phyloP scores from a whole-genome alignment of 2,888 invertebrate genomes.

The Torymus aiolomorphi region DNA sequence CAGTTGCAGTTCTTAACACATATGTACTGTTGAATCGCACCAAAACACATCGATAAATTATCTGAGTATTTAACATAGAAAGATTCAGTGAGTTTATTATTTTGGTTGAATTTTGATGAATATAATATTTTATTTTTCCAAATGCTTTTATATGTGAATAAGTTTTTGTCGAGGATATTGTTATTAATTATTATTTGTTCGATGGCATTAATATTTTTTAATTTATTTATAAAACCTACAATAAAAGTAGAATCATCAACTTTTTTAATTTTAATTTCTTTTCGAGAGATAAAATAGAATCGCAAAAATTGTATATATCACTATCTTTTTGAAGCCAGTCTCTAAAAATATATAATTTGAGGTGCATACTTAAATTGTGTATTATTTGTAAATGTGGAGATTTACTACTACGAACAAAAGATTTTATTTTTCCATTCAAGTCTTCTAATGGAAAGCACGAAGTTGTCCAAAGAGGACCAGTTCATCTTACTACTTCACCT shows the following conservation, averaged over 20 bases:
- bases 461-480: too few relatives aligned
- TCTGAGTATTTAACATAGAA: conserved; percentile 4
- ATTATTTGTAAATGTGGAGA: too few relatives aligned
- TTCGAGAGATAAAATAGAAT: not conserved
- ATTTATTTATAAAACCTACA: not conserved
- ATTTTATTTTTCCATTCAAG: too few relatives aligned
- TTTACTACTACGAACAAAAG: too few relatives aligned
- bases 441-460: too few relatives aligned
- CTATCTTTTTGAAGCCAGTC: too few relatives aligned
- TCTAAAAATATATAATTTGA: too few relatives aligned
- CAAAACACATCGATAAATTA: not conserved
- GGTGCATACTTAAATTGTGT: too few relatives aligned
- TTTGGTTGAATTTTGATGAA: not conserved
- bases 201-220: not conserved
- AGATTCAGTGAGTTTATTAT: not conserved
- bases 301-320: conserved; percentile 25
- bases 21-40: conserved; percentile 5
- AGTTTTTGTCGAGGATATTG: not conserved
- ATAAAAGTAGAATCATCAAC: not conserved
- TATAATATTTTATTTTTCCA: conserved; percentile 18
- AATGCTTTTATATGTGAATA: conserved; percentile 1
- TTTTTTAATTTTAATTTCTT: conserved; percentile 19
- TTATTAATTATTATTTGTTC: not conserved
- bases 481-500: too few relatives aligned
- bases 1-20: conserved; percentile 18